Percentiles rank a stretch among this genome's conserved stretches.
These are phyloP conservation scores for Ormyrus nitidulus DNA, from an alignment of 2,888 invertebrate genomes.

Conservation along the genomic window DNA sequence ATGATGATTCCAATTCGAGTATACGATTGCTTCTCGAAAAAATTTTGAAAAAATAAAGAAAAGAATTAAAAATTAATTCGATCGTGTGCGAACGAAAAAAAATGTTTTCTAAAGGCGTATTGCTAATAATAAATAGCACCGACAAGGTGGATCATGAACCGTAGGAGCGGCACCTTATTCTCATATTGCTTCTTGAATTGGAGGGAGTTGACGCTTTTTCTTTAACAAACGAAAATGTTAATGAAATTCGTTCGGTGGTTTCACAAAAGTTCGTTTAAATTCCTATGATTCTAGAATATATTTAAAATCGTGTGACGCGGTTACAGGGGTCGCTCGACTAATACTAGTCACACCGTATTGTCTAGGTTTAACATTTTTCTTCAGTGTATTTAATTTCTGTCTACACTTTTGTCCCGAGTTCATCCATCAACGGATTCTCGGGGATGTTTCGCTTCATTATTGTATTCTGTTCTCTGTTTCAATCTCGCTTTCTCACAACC, in stretches of 20 bases:
- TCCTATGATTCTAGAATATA: conserved; percentile 53
- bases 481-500: conserved; percentile 25
- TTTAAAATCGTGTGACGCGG: conserved; percentile 56
- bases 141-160: conserved; percentile 21
- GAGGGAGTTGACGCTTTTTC: conserved; percentile 13
- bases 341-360: conserved; percentile 63
- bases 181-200: conserved; percentile 47
- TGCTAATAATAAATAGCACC: conserved; percentile 50
- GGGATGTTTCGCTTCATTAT: background rate
- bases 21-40: conserved; percentile 17
- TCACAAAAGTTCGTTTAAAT: conserved; percentile 47
- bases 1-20: conserved; percentile 24
- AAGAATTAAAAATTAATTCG: conserved; percentile 39
- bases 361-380: conserved; percentile 54
- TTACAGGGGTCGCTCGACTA: conserved; percentile 59
- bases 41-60: conserved; percentile 13
- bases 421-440: conserved; percentile 20
- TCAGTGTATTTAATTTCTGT: conserved; percentile 28
- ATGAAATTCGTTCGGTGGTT: conserved; percentile 48
- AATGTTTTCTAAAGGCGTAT: conserved; percentile 29
- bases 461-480: conserved; percentile 21
- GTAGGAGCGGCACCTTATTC: conserved; percentile 15
- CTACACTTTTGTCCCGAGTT: conserved; percentile 8
- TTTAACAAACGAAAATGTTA: conserved; percentile 41
- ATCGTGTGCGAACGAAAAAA: conserved; percentile 26